Percentiles rank a stretch among this genome's conserved stretches.
Conservation (phyloP, 2,113 vertebrate species). For the Spea bombifrons region DNA sequence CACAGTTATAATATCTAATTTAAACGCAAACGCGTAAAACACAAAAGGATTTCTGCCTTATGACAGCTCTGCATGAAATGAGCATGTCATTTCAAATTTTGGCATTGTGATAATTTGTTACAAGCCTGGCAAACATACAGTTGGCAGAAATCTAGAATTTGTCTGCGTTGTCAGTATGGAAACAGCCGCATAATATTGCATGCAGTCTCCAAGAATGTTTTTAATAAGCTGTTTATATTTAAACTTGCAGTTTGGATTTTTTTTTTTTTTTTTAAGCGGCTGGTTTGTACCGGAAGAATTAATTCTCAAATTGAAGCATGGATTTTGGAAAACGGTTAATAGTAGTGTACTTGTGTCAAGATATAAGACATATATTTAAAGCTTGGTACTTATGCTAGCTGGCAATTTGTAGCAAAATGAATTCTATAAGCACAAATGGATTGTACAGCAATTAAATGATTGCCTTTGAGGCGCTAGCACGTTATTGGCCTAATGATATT, state of each 20-base stretch:
- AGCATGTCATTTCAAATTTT: not conserved
- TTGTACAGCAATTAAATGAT: conserved; percentile 10
- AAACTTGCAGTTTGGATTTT: no score
- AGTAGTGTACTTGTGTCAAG: no score
- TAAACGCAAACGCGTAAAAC: not conserved
- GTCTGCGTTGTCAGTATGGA: not conserved
- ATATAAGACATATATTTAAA: no score
- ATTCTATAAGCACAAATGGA: not conserved
- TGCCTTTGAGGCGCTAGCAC: not conserved
- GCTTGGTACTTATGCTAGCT: not conserved
- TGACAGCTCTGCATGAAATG: conserved; percentile 2
- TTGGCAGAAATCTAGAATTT: not conserved
- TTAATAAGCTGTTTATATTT: not conserved
- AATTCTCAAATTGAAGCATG: no score
- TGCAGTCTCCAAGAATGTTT: not conserved
- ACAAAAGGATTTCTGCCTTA: not conserved
- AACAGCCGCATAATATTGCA: not conserved
- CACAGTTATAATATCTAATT: rapidly evolving
- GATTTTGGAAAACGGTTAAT: no score
- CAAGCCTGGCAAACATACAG: not conserved
- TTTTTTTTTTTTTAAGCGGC: no score
- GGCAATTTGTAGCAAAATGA: not conserved
- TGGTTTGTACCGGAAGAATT: no score
- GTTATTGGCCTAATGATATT: conserved; percentile 11
- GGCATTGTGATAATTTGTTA: not conserved